Conservation (phyloP, 2,888 invertebrate genomes). For the Chloromyia formosa region DNA sequence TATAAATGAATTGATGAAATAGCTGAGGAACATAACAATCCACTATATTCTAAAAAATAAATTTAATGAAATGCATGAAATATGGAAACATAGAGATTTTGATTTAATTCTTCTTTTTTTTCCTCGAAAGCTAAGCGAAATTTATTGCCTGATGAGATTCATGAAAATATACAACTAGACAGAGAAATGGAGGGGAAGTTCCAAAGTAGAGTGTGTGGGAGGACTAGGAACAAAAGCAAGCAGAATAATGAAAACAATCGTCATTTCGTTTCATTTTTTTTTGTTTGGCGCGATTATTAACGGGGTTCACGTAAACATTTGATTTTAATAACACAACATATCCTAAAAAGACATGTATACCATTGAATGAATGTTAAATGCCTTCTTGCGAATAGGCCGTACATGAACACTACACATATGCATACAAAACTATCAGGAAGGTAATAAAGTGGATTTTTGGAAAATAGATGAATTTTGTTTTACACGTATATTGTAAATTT, state of each 20-base stretch:
- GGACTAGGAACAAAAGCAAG: slow-evolving; percentile 23
- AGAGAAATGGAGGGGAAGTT: neutral
- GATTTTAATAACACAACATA: slow-evolving; percentile 23
- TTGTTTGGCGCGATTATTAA: neutral
- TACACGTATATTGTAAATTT: neutral
- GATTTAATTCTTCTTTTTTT: neutral
- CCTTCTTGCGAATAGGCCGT: slow-evolving; percentile 32
- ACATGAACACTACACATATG: slow-evolving; percentile 39
- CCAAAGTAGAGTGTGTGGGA: slow-evolving; percentile 1
- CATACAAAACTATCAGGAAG: slow-evolving; percentile 31
- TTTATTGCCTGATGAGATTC: slow-evolving; percentile 35
- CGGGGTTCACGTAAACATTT: neutral
- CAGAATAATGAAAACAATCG: slow-evolving; percentile 17
- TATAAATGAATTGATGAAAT: slow-evolving; percentile 38
- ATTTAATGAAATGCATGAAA: slow-evolving; percentile 23
- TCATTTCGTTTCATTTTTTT: neutral
- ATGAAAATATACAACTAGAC: slow-evolving; percentile 35
- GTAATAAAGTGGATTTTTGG: slow-evolving; percentile 19
- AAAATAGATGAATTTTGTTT: neutral
- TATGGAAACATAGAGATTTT: slow-evolving; percentile 30
- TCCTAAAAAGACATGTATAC: slow-evolving; percentile 22
- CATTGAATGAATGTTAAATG: slow-evolving; percentile 22
- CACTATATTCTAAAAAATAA: slow-evolving; percentile 20
- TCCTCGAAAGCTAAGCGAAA: slow-evolving; percentile 24
- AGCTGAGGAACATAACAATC: slow-evolving; percentile 35